These are phyloP conservation scores for Myoxocephalus aenaeus DNA, from an alignment of 2,797 vertebrate species.

Conservation along the genomic window DNA sequence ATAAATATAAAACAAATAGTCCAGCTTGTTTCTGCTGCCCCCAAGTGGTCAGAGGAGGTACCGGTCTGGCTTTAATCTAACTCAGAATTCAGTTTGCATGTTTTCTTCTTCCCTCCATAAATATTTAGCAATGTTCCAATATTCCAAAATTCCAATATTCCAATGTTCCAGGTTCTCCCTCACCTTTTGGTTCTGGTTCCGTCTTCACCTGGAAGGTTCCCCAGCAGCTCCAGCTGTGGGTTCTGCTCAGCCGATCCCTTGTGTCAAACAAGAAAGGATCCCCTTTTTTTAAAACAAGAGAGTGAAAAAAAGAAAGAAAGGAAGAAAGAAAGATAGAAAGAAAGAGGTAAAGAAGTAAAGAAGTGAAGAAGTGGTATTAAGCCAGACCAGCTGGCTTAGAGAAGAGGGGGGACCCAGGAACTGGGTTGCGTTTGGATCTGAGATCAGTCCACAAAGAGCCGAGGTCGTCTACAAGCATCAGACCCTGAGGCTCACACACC, in stretches of 20 bases:
- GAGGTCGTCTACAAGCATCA: slow-evolving; percentile 49
- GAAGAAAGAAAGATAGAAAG: background rate
- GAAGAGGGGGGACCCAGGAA: slow-evolving; percentile 68
- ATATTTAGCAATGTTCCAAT: background rate
- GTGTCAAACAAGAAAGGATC: slow-evolving; percentile 71
- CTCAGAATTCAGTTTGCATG: background rate
- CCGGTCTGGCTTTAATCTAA: too few relatives aligned
- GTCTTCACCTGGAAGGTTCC: slow-evolving; percentile 76
- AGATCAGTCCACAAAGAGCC: slow-evolving; percentile 66
- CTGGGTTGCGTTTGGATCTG: slow-evolving; percentile 77
- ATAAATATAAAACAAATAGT: background rate
- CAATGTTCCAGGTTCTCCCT: too few relatives aligned
- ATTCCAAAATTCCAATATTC: too few relatives aligned
- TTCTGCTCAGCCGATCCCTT: slow-evolving; percentile 55
- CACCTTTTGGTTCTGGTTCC: background rate
- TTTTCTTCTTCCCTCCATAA: background rate
- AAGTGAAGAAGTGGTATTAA: slow-evolving; percentile 53
- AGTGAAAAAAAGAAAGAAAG: slow-evolving; percentile 16
- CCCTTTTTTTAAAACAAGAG: slow-evolving; percentile 6
- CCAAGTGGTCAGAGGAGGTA: background rate
- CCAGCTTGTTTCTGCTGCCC: slow-evolving; percentile 12
- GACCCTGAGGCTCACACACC: slow-evolving; percentile 30
- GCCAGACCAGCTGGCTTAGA: slow-evolving; percentile 87
- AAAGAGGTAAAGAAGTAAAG: slow-evolving; percentile 2
- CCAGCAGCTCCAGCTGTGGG: slow-evolving; percentile 81